Percentiles rank a stretch among this genome's conserved stretches.
Conservation (phyloP, 2,888 invertebrate species). For the Creontiades dilutus region DNA sequence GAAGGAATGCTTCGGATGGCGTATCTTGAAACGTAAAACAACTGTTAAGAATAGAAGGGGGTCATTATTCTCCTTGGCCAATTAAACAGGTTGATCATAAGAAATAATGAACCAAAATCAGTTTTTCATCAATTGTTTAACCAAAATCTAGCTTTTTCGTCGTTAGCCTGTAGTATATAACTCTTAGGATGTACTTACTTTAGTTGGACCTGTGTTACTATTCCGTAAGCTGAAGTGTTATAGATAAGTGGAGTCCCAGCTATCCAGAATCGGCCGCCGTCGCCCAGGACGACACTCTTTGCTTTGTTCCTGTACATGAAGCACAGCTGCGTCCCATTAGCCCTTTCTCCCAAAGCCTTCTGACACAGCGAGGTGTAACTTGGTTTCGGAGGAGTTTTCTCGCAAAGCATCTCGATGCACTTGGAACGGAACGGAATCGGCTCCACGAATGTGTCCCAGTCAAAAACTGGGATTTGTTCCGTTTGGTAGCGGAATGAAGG, state of each 20-base stretch:
- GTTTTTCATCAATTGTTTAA: too few relatives aligned
- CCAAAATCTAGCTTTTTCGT: too few relatives aligned
- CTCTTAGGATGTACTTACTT: background rate
- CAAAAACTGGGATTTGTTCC: background rate
- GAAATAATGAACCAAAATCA: too few relatives aligned
- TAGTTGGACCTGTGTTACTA: background rate
- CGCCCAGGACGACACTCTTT: background rate
- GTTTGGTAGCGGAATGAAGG: background rate
- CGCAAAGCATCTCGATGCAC: background rate
- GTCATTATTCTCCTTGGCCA: too few relatives aligned
- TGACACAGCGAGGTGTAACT: background rate
- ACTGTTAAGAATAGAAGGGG: too few relatives aligned
- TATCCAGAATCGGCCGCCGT: background rate
- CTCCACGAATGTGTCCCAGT: background rate
- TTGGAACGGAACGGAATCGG: background rate
- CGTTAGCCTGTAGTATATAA: too few relatives aligned
- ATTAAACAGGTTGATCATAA: too few relatives aligned
- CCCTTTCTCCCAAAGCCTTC: background rate
- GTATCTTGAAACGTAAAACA: too few relatives aligned
- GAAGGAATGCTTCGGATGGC: too few relatives aligned
- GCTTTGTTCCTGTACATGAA: background rate
- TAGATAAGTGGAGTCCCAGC: constrained; percentile 2
- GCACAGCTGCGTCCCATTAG: background rate
- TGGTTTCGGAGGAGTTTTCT: background rate
- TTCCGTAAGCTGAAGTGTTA: background rate